Percentiles rank a stretch among this genome's conserved stretches.
Evolutionary conservation across 2,888 invertebrate species (phyloP).

Genomic region (Tinea pellionella): DNA sequence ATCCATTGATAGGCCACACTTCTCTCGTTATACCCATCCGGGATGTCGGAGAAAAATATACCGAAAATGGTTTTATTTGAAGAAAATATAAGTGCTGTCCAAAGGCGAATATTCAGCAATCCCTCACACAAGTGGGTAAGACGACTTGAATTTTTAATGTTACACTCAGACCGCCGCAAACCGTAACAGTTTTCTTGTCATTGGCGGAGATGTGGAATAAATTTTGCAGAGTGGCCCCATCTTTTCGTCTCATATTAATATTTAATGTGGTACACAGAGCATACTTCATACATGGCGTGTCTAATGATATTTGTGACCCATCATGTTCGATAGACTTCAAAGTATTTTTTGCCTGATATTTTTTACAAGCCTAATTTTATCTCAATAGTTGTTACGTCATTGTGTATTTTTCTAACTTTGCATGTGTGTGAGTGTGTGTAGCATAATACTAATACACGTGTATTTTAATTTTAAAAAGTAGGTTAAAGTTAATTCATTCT

Average conservation of each 20-base stretch:
- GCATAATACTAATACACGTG: too few relatives aligned
- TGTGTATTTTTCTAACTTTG: neutral
- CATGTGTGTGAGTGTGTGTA: too few relatives aligned
- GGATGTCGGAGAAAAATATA: neutral
- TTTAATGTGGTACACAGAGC: conserved; percentile 59
- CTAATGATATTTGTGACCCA: conserved; percentile 47
- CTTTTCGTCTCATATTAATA: conserved; percentile 67
- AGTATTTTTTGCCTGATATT: neutral
- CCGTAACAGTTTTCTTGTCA: conserved; percentile 71
- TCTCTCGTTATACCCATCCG: too few relatives aligned
- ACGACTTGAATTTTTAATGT: conserved; percentile 67
- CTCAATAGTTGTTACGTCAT: neutral
- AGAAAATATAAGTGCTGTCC: conserved; percentile 69
- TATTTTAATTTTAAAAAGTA: too few relatives aligned
- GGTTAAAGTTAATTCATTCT: neutral
- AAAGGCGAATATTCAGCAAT: conserved; percentile 65
- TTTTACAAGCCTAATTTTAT: neutral
- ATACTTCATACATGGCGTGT: conserved; percentile 61
- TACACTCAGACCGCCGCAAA: conserved; percentile 70
- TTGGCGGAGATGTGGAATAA: conserved; percentile 68
- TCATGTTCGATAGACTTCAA: neutral
- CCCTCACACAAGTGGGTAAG: conserved; percentile 71
- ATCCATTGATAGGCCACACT: too few relatives aligned
- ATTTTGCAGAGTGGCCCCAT: conserved; percentile 71
- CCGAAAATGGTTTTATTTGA: conserved; percentile 17